Evolutionary conservation across 2,888 invertebrate genomes (phyloP), one percentile per base, ranked within the genome.

Genomic region (Aspidapion aeneum): DNA sequence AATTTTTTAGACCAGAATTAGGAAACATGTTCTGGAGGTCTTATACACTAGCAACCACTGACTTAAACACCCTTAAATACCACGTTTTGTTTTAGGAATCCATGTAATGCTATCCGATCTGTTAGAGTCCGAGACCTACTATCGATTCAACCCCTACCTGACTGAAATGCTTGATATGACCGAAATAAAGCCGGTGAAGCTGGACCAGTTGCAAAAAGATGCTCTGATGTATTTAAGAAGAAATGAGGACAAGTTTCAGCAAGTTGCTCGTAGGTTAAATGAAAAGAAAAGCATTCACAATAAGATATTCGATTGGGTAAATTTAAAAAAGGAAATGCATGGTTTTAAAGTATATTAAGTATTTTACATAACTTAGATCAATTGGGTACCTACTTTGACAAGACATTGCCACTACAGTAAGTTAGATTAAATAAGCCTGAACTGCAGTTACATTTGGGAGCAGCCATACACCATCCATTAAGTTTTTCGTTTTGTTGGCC

Each of bases 81-180:
- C n/a, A n/a, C n/a, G n/a, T n/a, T 55, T 58, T 52, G 35, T 77
- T 77, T 18, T 80, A 93, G 93, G 87, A 70, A 91, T 93, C 2
- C 93, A 93, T 75, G 85, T 86, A 57, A 86, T 90, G 72, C 75
- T 93, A 68, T 88, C 87, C 74, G 93, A 94, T 78, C 80, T 93
- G 58, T 80, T 94, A 1, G 90, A 91, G 0, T 83, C 86, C 0
- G 84, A 87, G 51, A 83, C 85, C 48, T 95, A 96, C 79, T 95
- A 85, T 79, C 86, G 96, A 2, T 90, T 96, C 79, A 96, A 96
- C 81, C 96, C 96, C 0, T 93, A 94, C 71, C 81, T 96, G 62
- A 89, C 90, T 62, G 89, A 91, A 75, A 87, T 90, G 77, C 83
- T 92, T 62, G 84, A 86, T 16, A 88, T 96, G 85, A 91, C 91